phyloP scores from a whole-genome alignment of 2,113 vertebrate genomes.

The Xiphophorus maculatus region DNA sequence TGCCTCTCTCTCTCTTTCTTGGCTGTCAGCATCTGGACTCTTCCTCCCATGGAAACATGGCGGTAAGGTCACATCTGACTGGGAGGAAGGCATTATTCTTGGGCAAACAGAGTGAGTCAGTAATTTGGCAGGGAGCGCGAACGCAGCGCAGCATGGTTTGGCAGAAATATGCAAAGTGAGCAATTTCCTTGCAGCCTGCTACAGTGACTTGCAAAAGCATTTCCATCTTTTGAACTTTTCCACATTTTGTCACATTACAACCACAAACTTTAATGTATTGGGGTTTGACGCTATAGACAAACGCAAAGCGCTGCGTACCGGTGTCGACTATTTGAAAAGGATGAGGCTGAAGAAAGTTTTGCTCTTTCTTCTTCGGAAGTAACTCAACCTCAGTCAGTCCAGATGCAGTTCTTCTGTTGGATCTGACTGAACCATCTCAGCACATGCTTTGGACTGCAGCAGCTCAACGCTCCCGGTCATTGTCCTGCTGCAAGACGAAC shows the following conservation, averaged over 20 bases:
- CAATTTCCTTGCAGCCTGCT: not conserved
- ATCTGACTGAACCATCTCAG: too few species aligned
- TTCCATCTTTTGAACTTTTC: not conserved
- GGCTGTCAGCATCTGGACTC: conserved; percentile 2
- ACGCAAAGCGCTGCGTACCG: too few species aligned
- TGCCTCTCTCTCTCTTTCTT: not conserved
- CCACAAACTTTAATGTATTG: not conserved
- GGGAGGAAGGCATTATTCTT: not conserved
- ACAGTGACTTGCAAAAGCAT: not conserved
- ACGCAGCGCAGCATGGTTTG: not conserved
- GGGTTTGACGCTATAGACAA: too few species aligned
- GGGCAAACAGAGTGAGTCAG: not conserved
- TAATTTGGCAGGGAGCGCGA: not conserved
- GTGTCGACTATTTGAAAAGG: too few species aligned
- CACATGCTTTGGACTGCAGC: too few species aligned
- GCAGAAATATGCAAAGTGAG: not conserved
- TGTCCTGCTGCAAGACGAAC: too few species aligned
- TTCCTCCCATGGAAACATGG: not conserved
- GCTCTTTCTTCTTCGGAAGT: too few species aligned
- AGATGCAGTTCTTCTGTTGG: too few species aligned
- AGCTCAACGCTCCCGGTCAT: too few species aligned
- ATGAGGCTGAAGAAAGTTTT: too few species aligned
- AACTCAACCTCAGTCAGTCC: too few species aligned
- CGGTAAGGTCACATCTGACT: not conserved
- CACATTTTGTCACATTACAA: not conserved